Percentiles rank a stretch among this genome's conserved stretches.
Conservation (phyloP, 2,797 vertebrate species). For the Melanotaenia maccullochi region DNA sequence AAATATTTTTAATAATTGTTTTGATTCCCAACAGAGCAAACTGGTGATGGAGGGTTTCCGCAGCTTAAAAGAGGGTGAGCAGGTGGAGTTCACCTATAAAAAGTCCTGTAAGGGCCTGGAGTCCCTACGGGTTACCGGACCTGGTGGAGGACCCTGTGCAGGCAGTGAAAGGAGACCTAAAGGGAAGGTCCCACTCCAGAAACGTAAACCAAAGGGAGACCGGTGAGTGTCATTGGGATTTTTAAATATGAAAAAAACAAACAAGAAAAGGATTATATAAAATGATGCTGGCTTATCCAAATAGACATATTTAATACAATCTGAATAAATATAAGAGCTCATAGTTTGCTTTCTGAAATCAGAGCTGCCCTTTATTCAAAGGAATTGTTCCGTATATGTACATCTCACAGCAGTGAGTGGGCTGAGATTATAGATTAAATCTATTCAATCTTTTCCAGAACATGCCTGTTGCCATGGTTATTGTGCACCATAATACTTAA, state of each 20-base stretch:
- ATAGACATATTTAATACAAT: not conserved
- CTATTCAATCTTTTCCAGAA: slow-evolving; percentile 69
- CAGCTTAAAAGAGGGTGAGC: slow-evolving; percentile 96
- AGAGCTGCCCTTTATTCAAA: slow-evolving; percentile 9
- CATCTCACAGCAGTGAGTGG: slow-evolving; percentile 51
- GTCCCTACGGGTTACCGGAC: slow-evolving; percentile 93
- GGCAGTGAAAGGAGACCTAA: slow-evolving; percentile 95
- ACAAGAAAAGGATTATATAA: not conserved
- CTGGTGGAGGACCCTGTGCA: slow-evolving; percentile 91
- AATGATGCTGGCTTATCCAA: not conserved
- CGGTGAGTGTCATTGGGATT: slow-evolving; percentile 80
- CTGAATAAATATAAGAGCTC: slow-evolving; percentile 6
- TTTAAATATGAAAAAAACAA: not conserved
- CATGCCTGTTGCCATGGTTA: slow-evolving; percentile 84
- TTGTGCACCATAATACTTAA: slow-evolving; percentile 69
- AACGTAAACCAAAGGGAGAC: slow-evolving; percentile 96
- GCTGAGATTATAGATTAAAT: slow-evolving; percentile 75
- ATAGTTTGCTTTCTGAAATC: slow-evolving; percentile 6
- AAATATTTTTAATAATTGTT: not conserved
- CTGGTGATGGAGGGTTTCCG: slow-evolving; percentile 99
- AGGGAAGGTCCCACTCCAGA: slow-evolving; percentile 90
- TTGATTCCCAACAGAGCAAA: slow-evolving; percentile 87
- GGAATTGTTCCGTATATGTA: slow-evolving; percentile 48
- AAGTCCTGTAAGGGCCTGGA: slow-evolving; percentile 96
- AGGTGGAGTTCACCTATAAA: slow-evolving; percentile 97